A percentile compares a stretch with the other conserved stretches of the same genome.
Conservation (phyloP, 2,888 invertebrate genomes). For the Disparrhopalites patrizii region DNA sequence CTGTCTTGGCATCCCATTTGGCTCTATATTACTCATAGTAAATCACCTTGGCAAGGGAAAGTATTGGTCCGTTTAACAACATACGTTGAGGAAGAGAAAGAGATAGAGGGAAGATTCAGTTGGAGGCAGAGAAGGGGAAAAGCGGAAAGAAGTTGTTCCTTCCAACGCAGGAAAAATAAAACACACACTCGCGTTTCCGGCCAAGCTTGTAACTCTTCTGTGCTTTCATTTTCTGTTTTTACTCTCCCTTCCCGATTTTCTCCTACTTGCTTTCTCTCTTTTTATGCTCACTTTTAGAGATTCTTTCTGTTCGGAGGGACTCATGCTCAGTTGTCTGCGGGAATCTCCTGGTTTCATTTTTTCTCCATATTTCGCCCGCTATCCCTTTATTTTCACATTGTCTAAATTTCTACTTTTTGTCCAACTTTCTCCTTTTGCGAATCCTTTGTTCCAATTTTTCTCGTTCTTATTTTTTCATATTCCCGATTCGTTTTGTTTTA, state of each 20-base stretch:
- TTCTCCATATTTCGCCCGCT: too few species aligned
- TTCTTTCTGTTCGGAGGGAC: neutral
- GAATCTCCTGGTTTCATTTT: too few species aligned
- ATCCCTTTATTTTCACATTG: too few species aligned
- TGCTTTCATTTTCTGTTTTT: too few species aligned
- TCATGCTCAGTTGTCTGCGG: too few species aligned
- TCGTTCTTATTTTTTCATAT: too few species aligned
- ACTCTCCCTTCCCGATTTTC: too few species aligned
- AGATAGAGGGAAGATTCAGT: neutral
- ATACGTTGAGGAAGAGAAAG: neutral
- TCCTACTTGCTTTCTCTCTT: neutral
- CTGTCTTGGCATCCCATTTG: conserved; percentile 28
- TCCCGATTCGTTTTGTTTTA: too few species aligned
- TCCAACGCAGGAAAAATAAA: conserved; percentile 1
- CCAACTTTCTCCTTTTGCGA: too few species aligned
- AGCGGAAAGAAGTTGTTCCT: too few species aligned
- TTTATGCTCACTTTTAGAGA: neutral
- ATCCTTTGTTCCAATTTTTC: too few species aligned
- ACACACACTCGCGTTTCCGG: neutral
- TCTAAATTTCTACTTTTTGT: too few species aligned
- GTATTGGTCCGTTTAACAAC: conserved; percentile 23
- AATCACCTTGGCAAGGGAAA: conserved; percentile 22
- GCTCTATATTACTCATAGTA: conserved; percentile 25
- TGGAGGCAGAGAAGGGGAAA: neutral
- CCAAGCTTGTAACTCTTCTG: neutral